phyloP scores from a whole-genome alignment of 2,888 invertebrate genomes.

The Zygogramma bicolorata region DNA sequence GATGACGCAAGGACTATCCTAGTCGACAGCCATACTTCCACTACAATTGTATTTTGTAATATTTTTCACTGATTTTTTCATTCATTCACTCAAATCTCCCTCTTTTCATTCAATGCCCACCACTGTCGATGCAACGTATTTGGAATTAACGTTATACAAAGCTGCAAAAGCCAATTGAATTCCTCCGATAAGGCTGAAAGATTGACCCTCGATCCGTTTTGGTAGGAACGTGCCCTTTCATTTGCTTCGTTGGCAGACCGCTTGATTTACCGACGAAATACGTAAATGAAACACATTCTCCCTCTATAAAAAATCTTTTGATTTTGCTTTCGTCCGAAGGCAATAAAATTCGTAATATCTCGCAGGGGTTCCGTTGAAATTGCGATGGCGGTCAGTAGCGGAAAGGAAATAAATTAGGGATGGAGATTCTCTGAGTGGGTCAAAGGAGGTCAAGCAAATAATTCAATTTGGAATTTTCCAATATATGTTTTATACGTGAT shows the following conservation, averaged over 20 bases:
- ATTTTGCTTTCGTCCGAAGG: neutral
- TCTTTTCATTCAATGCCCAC: neutral
- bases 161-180: conserved; percentile 63
- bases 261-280: conserved; percentile 61
- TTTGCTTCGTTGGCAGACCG: conserved; percentile 59
- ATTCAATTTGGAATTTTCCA: too few relatives aligned
- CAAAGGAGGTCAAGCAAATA: too few relatives aligned
- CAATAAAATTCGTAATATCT: neutral
- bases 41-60: too few relatives aligned
- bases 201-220: conserved; percentile 62
- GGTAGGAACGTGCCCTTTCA: conserved; percentile 61
- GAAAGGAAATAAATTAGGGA: too few relatives aligned
- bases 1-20: too few relatives aligned
- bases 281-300: conserved; percentile 59
- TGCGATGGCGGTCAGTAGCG: too few relatives aligned
- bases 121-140: conserved; percentile 50
- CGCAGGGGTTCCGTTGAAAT: too few relatives aligned
- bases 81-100: too few relatives aligned
- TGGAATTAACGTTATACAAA: conserved; percentile 65
- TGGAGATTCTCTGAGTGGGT: too few relatives aligned
- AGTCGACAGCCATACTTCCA: too few relatives aligned
- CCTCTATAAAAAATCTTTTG: conserved; percentile 41
- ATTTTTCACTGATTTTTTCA: too few relatives aligned
- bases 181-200: conserved; percentile 64
- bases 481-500: too few relatives aligned